Percentiles rank a stretch among this genome's conserved stretches.
Evolutionary conservation across 2,888 invertebrate genomes (phyloP).

Genomic region (Lacanobia oleracea): DNA sequence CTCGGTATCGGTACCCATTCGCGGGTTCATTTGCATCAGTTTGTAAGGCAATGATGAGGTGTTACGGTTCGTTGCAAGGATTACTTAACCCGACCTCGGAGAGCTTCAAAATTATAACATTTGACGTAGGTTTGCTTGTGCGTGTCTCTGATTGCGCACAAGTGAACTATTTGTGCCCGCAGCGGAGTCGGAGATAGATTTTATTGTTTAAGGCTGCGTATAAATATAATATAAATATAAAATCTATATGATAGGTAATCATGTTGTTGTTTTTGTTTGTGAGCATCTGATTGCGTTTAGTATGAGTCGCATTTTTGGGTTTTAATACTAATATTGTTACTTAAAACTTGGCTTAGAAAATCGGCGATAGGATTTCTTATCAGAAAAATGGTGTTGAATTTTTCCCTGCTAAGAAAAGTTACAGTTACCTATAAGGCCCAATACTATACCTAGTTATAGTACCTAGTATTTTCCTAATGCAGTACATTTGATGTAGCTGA

Average conservation of each 20-base stretch:
- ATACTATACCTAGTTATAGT: too few relatives aligned
- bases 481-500: too few relatives aligned
- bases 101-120: slow-evolving; percentile 58
- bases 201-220: slow-evolving; percentile 40
- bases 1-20: slow-evolving; percentile 67
- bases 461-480: too few relatives aligned
- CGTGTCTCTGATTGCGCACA: slow-evolving; percentile 59
- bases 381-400: not conserved
- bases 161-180: slow-evolving; percentile 44
- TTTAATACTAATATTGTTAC: not conserved
- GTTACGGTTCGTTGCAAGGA: slow-evolving; percentile 83
- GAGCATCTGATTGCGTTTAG: slow-evolving; percentile 1
- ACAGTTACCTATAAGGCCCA: too few relatives aligned
- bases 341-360: not conserved
- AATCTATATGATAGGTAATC: too few relatives aligned
- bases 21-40: slow-evolving; percentile 83
- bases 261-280: slow-evolving; percentile 23
- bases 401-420: too few relatives aligned
- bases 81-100: slow-evolving; percentile 84
- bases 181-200: slow-evolving; percentile 28
- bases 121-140: slow-evolving; percentile 45
- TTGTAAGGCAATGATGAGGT: slow-evolving; percentile 83
- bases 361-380: not conserved
- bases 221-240: too few relatives aligned
- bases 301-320: not conserved